phyloP scores from a whole-genome alignment of 2,888 invertebrate genomes.

The Muschampia plurimacula region DNA sequence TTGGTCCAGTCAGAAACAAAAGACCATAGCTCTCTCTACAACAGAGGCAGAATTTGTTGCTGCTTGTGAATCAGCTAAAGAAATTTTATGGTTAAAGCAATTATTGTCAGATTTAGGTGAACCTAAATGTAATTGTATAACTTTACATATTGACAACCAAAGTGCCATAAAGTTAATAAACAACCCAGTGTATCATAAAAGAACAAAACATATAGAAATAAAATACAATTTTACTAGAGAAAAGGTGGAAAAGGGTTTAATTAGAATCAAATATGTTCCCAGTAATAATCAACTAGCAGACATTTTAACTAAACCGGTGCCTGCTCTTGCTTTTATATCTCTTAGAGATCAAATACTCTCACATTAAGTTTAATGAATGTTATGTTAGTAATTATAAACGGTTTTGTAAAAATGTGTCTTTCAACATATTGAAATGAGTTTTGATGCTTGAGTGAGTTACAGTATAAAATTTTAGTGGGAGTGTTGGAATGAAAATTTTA shows the following conservation, averaged over 20 bases:
- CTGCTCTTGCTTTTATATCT: no score
- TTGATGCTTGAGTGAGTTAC: no score
- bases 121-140: not conserved
- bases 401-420: no score
- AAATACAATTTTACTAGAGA: constrained; percentile 11
- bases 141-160: constrained; percentile 22
- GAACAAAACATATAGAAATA: constrained; percentile 8
- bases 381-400: no score
- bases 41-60: constrained; percentile 40
- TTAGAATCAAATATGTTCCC: not conserved
- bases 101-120: constrained; percentile 21
- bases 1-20: constrained; percentile 43
- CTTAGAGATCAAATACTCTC: no score
- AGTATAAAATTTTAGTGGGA: no score
- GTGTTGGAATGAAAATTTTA: no score
- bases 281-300: not conserved
- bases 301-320: not conserved
- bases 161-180: not conserved
- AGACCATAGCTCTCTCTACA: constrained; percentile 20
- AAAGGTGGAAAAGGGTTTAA: not conserved
- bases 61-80: constrained; percentile 39
- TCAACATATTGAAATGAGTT: no score
- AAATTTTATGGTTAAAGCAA: constrained; percentile 39
- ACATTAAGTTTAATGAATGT: no score
- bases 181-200: constrained; percentile 8